phyloP scores from a whole-genome alignment of 1,140 invertebrate genomes.

The Heliconius eleuchia region DNA sequence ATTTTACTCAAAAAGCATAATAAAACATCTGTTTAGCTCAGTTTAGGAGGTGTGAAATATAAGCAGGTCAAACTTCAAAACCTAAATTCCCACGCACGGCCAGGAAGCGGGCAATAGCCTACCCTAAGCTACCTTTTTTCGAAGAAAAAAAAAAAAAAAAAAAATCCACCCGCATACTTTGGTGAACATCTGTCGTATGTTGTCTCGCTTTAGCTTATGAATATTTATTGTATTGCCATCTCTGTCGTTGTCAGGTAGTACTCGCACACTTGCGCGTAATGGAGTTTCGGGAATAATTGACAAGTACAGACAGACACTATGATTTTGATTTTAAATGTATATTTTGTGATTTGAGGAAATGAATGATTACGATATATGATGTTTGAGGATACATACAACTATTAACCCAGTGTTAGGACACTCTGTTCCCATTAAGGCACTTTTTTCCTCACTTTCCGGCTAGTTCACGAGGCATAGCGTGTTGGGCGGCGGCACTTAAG shows the following conservation, averaged over 20 bases:
- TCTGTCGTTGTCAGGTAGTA: conserved; percentile 47
- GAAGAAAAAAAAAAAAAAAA: conserved; percentile 45
- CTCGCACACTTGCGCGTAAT: conserved; percentile 36
- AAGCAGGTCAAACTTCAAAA: conserved; percentile 38
- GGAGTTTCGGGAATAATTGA: conserved; percentile 33
- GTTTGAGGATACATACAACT: no score
- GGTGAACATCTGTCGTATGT: conserved; percentile 59
- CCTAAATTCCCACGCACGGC: conserved; percentile 50
- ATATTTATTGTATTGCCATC: conserved; percentile 25
- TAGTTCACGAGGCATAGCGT: no score
- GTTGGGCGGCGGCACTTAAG: no score
- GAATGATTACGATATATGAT: no score
- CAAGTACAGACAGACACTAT: conserved; percentile 29
- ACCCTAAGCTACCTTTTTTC: conserved; percentile 53
- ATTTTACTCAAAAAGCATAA: neutral
- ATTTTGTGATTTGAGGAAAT: neutral
- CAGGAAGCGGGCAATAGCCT: conserved; percentile 54
- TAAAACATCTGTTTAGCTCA: conserved; percentile 39
- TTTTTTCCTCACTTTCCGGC: no score
- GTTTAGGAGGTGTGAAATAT: conserved; percentile 37
- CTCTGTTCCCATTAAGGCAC: no score
- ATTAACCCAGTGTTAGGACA: no score
- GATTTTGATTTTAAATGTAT: conserved; percentile 26
- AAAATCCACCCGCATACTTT: conserved; percentile 59
- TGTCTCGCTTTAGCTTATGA: conserved; percentile 36